Evolutionary conservation across 2,113 vertebrate genomes (phyloP).

Genomic region (Nothocercus julius): DNA sequence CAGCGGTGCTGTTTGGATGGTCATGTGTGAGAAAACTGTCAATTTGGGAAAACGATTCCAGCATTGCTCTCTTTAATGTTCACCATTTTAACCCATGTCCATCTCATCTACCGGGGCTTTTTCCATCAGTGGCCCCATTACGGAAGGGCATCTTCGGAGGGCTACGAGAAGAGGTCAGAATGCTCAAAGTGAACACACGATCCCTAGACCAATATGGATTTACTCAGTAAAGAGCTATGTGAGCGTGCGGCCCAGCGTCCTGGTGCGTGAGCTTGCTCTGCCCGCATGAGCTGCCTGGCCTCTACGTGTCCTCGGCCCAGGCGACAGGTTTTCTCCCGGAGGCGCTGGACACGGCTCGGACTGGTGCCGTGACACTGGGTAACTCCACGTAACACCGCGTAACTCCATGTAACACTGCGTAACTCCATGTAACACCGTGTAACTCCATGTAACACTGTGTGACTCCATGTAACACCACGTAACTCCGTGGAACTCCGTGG

Average conservation of each 20-base stretch:
- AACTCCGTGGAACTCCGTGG: too few relatives aligned
- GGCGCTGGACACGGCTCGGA: background rate
- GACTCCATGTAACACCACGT: too few relatives aligned
- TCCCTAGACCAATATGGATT: background rate
- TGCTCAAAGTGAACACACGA: background rate
- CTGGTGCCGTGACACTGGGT: accelerated
- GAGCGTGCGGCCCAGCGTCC: background rate
- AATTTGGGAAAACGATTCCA: background rate
- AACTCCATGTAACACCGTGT: too few relatives aligned
- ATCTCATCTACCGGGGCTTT: background rate
- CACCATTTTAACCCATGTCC: background rate
- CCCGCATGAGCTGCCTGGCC: background rate
- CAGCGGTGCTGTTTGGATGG: background rate
- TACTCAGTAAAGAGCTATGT: background rate
- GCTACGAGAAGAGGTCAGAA: background rate
- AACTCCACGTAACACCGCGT: too few relatives aligned
- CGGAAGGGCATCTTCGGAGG: background rate
- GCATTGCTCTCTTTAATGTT: background rate
- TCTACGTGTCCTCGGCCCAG: background rate
- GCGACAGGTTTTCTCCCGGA: background rate
- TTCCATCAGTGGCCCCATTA: background rate
- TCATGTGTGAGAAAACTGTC: background rate
- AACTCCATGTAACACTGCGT: accelerated
- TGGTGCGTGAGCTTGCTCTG: background rate
- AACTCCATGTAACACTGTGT: too few relatives aligned